phyloP scores from a whole-genome alignment of 2,888 invertebrate genomes.

The Amphiduros pacificus region DNA sequence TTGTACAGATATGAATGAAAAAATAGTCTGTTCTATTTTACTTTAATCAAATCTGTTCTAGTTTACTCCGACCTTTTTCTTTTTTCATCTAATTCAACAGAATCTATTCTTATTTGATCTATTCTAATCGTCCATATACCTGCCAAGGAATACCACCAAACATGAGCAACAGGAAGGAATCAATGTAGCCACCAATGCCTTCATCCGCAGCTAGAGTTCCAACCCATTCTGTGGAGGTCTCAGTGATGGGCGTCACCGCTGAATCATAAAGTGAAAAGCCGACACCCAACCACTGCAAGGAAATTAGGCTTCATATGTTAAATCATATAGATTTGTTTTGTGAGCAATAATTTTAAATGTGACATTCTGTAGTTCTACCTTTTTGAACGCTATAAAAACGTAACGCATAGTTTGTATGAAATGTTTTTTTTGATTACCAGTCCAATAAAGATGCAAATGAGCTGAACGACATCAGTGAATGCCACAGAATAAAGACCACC shows the following conservation, averaged over 20 bases:
- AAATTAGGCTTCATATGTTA: neutral
- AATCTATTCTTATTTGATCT: neutral
- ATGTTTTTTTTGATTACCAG: conserved; percentile 30
- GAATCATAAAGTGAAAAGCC: conserved; percentile 90
- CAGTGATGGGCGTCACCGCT: conserved; percentile 76
- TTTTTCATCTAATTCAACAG: neutral
- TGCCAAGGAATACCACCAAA: conserved; percentile 94
- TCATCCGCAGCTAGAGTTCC: conserved; percentile 27
- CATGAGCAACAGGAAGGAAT: conserved; percentile 83
- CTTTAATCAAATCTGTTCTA: too few relatives aligned
- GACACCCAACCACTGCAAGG: conserved; percentile 86
- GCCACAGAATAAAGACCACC: conserved; percentile 49
- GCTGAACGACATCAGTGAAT: conserved; percentile 43
- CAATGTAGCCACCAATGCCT: conserved; percentile 61
- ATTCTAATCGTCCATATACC: conserved; percentile 13
- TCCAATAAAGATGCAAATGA: conserved; percentile 38
- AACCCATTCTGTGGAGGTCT: conserved; percentile 40
- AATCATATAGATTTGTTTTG: neutral
- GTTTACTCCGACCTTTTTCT: neutral
- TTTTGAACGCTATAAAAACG: too few relatives aligned
- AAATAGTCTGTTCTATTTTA: too few relatives aligned
- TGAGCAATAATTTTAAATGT: neutral
- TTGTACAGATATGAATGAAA: too few relatives aligned
- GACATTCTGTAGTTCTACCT: neutral
- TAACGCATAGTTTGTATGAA: too few relatives aligned